Conservation (phyloP, 2,888 invertebrate species). For the Cosmia pyralina region DNA sequence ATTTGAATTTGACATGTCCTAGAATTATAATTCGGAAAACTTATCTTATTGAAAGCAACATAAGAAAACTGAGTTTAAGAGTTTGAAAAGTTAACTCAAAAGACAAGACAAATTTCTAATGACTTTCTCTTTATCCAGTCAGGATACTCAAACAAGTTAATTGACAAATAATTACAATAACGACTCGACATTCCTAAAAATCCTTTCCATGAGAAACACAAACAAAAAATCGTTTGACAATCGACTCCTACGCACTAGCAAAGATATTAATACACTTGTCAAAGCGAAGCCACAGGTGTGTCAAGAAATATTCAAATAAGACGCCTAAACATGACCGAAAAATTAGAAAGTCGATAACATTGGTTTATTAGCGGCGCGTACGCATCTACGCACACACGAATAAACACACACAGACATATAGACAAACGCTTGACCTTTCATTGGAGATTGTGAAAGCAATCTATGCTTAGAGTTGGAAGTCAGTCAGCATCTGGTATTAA, state of each 20-base stretch:
- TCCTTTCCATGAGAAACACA: constrained; percentile 26
- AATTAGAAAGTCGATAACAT: constrained; percentile 84
- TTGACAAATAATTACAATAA: constrained; percentile 2
- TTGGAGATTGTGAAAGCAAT: constrained; percentile 81
- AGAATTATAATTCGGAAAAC: no score
- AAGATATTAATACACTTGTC: constrained; percentile 54
- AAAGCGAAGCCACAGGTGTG: constrained; percentile 56
- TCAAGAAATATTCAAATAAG: constrained; percentile 59
- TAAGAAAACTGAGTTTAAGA: not conserved
- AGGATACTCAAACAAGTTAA: not conserved
- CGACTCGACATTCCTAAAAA: not conserved
- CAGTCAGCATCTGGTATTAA: constrained; percentile 46
- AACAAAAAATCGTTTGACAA: constrained; percentile 9
- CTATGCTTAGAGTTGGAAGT: constrained; percentile 30
- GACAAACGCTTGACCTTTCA: constrained; percentile 78
- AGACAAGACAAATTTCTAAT: not conserved
- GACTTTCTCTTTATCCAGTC: not conserved
- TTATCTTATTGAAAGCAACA: no score
- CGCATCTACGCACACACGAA: constrained; percentile 62
- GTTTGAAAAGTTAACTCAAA: not conserved
- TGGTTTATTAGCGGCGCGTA: constrained; percentile 69
- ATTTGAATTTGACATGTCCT: no score
- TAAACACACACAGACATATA: constrained; percentile 36
- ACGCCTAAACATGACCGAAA: constrained; percentile 69
- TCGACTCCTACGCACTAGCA: constrained; percentile 21